Evolutionary conservation across 2,113 vertebrate genomes (phyloP).

Genomic region (Gopherus evgoodei): DNA sequence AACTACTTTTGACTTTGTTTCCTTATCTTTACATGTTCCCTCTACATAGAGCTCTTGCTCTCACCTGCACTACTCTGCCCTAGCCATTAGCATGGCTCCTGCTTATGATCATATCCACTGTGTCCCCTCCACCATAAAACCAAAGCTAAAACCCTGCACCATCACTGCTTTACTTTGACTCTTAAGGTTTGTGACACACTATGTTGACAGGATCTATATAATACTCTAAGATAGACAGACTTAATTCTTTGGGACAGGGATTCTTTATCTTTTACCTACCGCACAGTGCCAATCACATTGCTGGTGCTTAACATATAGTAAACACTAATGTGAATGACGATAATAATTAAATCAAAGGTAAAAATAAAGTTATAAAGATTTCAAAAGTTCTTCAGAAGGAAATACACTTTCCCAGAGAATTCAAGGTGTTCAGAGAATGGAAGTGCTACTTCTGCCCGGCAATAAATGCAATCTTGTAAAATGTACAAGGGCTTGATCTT

Average conservation of each 20-base stretch:
- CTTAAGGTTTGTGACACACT: neutral
- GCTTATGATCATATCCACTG: neutral
- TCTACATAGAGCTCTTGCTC: neutral
- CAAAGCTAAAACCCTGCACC: neutral
- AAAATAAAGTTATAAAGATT: neutral
- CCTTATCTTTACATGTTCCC: neutral
- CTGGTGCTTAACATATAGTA: neutral
- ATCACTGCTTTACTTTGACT: neutral
- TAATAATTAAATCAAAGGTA: neutral
- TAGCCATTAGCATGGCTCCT: neutral
- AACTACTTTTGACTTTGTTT: neutral
- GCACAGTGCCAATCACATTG: fast-evolving
- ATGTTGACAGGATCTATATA: neutral
- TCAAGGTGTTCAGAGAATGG: neutral
- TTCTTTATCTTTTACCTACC: neutral
- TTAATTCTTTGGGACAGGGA: neutral
- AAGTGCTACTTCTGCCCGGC: neutral
- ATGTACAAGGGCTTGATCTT: neutral
- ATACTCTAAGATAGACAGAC: neutral
- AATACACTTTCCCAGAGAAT: neutral
- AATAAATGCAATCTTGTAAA: neutral
- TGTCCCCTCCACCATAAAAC: neutral
- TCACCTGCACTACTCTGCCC: neutral
- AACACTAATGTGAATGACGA: neutral
- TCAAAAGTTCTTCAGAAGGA: neutral